Percentiles rank a stretch among this genome's conserved stretches.
phyloP scores from a whole-genome alignment of 1,140 invertebrate species.

The Magallana ariakensis region DNA sequence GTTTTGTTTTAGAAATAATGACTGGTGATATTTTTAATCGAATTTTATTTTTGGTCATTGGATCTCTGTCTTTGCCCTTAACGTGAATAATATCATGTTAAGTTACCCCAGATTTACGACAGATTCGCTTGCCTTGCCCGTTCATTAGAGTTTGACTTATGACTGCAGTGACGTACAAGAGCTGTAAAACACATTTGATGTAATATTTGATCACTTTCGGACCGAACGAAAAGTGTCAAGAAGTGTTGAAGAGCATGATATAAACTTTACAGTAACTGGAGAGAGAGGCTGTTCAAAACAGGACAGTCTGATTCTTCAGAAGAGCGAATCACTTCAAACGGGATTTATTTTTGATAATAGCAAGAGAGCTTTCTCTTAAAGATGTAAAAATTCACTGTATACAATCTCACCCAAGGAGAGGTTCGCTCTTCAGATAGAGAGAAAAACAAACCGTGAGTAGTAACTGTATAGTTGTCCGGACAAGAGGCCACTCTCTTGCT shows the following conservation, averaged over 20 bases:
- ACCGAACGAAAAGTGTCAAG: conserved; percentile 1
- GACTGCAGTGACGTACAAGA: background rate
- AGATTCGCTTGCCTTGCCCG: background rate
- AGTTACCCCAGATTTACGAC: too few relatives aligned
- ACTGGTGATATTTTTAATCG: too few relatives aligned
- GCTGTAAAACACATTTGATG: background rate
- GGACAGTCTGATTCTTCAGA: conserved; percentile 11
- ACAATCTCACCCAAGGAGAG: conserved; percentile 28
- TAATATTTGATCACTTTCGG: conserved; percentile 3
- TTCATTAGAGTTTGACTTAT: background rate
- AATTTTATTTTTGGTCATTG: too few relatives aligned
- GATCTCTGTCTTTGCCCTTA: too few relatives aligned
- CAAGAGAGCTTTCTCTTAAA: conserved; percentile 20
- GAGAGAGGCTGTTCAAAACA: conserved; percentile 16
- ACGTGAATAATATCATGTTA: too few relatives aligned
- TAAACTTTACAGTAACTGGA: background rate
- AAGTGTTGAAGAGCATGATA: background rate
- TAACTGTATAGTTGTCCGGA: conserved; percentile 41
- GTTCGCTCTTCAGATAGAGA: conserved; percentile 35
- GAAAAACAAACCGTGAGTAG: conserved; percentile 39
- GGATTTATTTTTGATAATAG: conserved; percentile 40
- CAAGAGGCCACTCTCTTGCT: conserved; percentile 22
- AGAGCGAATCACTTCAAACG: conserved; percentile 25
- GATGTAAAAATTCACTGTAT: conserved; percentile 41
- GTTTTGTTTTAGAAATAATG: too few relatives aligned